Conservation (phyloP, 2,888 invertebrate genomes). For the Eupithecia dodoneata region DNA sequence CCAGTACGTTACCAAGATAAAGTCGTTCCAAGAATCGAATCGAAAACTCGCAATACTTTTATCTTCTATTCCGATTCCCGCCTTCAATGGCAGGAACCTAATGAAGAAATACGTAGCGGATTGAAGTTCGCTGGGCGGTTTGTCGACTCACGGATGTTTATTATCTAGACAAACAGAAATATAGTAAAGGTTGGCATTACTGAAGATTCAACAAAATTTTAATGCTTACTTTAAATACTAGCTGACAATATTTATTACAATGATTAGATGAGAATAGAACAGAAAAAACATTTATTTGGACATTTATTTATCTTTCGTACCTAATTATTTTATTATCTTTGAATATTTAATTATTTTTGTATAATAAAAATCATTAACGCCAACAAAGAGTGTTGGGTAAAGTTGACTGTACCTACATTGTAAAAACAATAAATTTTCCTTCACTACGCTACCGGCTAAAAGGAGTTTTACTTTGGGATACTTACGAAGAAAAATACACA, state of each 20-base stretch:
- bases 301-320: too few species aligned
- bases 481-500: slow-evolving; percentile 34
- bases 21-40: slow-evolving; percentile 35
- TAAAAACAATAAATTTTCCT: slow-evolving; percentile 59
- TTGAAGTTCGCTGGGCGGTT: slow-evolving; percentile 29
- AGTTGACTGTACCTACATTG: slow-evolving; percentile 20
- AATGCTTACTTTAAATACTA: too few species aligned
- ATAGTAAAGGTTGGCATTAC: neutral
- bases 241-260: too few species aligned
- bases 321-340: too few species aligned
- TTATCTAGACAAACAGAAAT: neutral
- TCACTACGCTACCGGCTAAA: slow-evolving; percentile 31
- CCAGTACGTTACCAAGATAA: slow-evolving; percentile 14
- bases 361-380: too few species aligned
- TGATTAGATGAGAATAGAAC: too few species aligned
- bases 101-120: slow-evolving; percentile 52
- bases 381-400: neutral
- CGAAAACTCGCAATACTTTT: slow-evolving; percentile 34
- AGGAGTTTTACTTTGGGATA: slow-evolving; percentile 31
- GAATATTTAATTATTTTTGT: too few species aligned
- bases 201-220: too few species aligned
- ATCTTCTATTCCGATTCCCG: slow-evolving; percentile 33
- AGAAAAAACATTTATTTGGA: too few species aligned
- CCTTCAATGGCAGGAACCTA: slow-evolving; percentile 35
- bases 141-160: neutral